Evolutionary conservation across 2,113 vertebrate genomes (phyloP), one percentile per base, ranked within the genome.

Genomic region (Hemicordylus capensis): DNA sequence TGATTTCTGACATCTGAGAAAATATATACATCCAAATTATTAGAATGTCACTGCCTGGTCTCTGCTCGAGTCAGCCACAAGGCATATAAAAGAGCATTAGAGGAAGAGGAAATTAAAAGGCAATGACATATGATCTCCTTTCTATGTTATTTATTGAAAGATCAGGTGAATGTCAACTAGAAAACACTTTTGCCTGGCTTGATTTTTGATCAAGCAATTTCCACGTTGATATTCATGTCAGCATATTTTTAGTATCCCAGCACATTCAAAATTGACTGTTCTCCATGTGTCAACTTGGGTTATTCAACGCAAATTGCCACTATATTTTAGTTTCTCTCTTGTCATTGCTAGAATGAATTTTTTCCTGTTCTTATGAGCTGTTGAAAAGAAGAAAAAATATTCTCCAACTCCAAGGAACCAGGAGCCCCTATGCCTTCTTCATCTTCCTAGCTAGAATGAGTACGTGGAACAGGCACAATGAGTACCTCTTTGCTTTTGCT

Each of bases 1-100:
- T 91, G 6, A 85, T 92, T 92, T 91, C 82, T 92, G 88, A 91
- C 64, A 84, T 77, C 58, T 89, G 67, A 87, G 80, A 42, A 88
- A 89, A 88, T 88, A 84, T 66, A 78, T 2, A 70, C 46, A 87
- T 90, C 80, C 67, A 46, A 69, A 75, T 1, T 1, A 78, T 90
- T 87, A 90, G 79, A 92, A 74, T 75, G 61, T 81, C 86, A 34
- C 76, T 88, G 51, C 76, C 72, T 86, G 67, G 24, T 86, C 56
- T 86, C 48, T 86, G 77, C 59, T 88, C 4, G 70, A 85, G 88
- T 86, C 63, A 89, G 46, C 54, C 58, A 81, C 11, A 69, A 89
- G 72, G 86, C 72, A 88, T 82, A 34, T 86, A 76, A 86, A 90
- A 89, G 61, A 76, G 58, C 46, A 85, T 81, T 79, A 79, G 37